Percentiles rank a stretch among this genome's conserved stretches.
Conservation (phyloP, 1,140 invertebrate genomes). For the Calephelis nemesis region DNA sequence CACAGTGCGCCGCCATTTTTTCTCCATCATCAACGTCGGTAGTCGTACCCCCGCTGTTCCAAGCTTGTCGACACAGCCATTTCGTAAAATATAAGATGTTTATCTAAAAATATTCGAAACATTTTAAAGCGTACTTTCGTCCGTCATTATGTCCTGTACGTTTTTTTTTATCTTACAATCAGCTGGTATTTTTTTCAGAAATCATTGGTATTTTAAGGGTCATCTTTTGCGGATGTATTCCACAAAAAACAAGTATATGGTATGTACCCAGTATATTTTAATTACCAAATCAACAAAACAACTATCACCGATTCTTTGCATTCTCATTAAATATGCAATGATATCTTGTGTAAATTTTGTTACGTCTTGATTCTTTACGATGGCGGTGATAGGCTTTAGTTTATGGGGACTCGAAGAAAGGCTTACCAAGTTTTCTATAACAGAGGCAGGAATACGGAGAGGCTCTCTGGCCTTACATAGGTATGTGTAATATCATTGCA, state of each 20-base stretch:
- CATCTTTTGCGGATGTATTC: neutral
- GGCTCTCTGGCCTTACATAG: too few relatives aligned
- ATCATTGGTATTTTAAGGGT: slow-evolving; percentile 9
- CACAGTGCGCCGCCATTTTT: slow-evolving; percentile 29
- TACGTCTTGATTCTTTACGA: too few relatives aligned
- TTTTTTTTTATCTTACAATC: slow-evolving; percentile 6
- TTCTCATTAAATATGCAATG: too few relatives aligned
- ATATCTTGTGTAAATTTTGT: neutral
- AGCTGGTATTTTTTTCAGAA: neutral
- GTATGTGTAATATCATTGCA: too few relatives aligned
- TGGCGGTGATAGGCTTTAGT: too few relatives aligned
- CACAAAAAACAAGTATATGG: neutral
- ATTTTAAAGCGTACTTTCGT: neutral
- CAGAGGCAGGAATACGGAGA: too few relatives aligned
- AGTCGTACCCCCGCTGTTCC: slow-evolving; percentile 35
- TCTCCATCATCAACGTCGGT: slow-evolving; percentile 16
- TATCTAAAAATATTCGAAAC: slow-evolving; percentile 31
- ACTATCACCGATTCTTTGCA: too few relatives aligned
- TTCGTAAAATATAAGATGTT: slow-evolving; percentile 34
- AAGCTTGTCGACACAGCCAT: slow-evolving; percentile 22
- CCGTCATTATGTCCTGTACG: neutral
- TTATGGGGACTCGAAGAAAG: too few relatives aligned
- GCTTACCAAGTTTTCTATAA: too few relatives aligned
- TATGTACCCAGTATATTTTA: neutral
- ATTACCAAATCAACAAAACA: too few relatives aligned